Conservation (phyloP, 2,113 vertebrate species). For the Hippocampus zosterae region DNA sequence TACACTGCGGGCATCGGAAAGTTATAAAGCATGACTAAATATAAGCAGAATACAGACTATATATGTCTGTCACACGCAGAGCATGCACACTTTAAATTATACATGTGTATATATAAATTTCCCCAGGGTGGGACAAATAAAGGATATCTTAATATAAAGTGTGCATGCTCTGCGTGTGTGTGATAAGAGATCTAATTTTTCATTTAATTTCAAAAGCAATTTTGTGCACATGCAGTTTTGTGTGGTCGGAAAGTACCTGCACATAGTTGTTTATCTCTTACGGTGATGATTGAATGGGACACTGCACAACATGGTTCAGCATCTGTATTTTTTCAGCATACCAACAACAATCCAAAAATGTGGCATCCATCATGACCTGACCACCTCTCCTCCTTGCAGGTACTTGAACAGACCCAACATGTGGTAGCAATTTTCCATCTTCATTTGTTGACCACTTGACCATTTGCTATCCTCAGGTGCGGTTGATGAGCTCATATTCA, state of each 20-base stretch:
- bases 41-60: no score
- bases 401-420: constrained; percentile 68
- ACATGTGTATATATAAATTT: neutral
- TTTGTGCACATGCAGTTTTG: constrained; percentile 62
- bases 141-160: neutral
- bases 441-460: constrained; percentile 81
- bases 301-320: neutral
- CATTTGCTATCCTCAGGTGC: constrained; percentile 64
- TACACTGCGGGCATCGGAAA: no score
- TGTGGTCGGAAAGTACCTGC: constrained; percentile 34
- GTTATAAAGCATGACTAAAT: no score
- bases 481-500: constrained; percentile 58
- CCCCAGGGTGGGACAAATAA: no score
- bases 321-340: constrained; percentile 53
- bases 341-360: constrained; percentile 54
- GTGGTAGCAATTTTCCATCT: constrained; percentile 77
- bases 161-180: constrained; percentile 36
- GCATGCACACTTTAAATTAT: neutral
- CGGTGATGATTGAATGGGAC: constrained; percentile 18
- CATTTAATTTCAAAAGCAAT: constrained; percentile 50
- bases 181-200: neutral
- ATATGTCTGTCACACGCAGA: no score
- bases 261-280: constrained; percentile 59
- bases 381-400: constrained; percentile 52
- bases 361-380: constrained; percentile 67